phyloP scores from a whole-genome alignment of 64 coral and sea anemone species.

The Actinia equina region DNA sequence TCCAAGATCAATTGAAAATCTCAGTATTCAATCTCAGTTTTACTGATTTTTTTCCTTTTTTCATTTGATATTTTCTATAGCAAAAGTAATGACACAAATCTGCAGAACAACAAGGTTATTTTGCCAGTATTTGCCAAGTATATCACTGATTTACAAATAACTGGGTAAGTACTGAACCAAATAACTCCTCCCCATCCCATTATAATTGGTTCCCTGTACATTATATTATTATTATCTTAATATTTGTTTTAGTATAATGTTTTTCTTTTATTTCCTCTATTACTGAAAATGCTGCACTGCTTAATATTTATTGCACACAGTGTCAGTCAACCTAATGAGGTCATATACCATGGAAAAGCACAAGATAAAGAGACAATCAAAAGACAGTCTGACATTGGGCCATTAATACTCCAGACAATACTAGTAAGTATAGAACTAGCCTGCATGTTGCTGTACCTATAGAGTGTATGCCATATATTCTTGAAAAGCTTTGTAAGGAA shows the following conservation, averaged over 20 bases:
- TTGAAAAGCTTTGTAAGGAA: too few species aligned
- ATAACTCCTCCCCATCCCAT: not conserved
- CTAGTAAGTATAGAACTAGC: slow-evolving; percentile 17
- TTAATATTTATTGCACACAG: too few species aligned
- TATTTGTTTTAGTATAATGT: too few species aligned
- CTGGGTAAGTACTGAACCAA: not conserved
- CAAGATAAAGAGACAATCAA: not conserved
- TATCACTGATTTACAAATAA: not conserved
- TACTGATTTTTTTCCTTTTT: too few species aligned
- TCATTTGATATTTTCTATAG: not conserved
- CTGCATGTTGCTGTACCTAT: not conserved
- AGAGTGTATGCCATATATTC: too few species aligned
- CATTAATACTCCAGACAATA: slow-evolving; percentile 43
- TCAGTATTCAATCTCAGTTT: too few species aligned
- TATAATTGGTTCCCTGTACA: not conserved
- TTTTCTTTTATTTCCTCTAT: too few species aligned
- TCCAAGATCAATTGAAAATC: too few species aligned
- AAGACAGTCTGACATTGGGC: slow-evolving; percentile 40
- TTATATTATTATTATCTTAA: not conserved
- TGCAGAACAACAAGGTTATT: not conserved
- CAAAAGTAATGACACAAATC: slow-evolving; percentile 5
- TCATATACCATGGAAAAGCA: slow-evolving; percentile 9
- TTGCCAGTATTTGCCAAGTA: not conserved
- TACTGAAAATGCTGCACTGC: too few species aligned
- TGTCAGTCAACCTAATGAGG: slow-evolving; percentile 7